Evolutionary conservation across 1,140 invertebrate genomes (phyloP).

Genomic region (Ctenoplectra terminalis): DNA sequence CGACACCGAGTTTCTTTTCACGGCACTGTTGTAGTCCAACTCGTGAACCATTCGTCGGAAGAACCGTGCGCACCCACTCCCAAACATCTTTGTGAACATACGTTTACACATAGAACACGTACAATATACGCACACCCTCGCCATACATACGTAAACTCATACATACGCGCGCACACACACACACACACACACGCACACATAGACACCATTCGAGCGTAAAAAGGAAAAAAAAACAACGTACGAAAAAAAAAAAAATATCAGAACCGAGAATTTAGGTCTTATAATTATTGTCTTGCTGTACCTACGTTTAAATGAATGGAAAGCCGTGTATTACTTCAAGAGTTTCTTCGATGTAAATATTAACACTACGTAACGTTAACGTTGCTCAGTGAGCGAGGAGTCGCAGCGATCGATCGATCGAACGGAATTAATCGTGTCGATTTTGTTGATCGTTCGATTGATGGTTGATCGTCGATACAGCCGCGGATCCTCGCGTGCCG

Average conservation of each 20-base stretch:
- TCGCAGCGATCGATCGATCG: constrained; percentile 25
- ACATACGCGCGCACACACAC: constrained; percentile 8
- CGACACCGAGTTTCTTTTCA: background rate
- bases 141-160: constrained; percentile 1
- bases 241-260: constrained; percentile 26
- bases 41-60: constrained; percentile 43
- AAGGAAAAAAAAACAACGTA: constrained; percentile 4
- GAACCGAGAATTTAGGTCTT: constrained; percentile 58
- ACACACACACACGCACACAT: background rate
- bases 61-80: constrained; percentile 3
- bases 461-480: constrained; percentile 46
- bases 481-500: constrained; percentile 63
- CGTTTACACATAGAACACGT: background rate
- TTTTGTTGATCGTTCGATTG: constrained; percentile 18
- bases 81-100: background rate
- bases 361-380: constrained; percentile 77
- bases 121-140: background rate
- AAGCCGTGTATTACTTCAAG: constrained; percentile 74
- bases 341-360: constrained; percentile 82
- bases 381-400: constrained; percentile 60
- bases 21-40: constrained; percentile 10
- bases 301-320: constrained; percentile 70
- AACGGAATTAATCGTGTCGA: constrained; percentile 35
- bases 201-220: background rate
- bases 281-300: constrained; percentile 71